Percentiles rank a stretch among this genome's conserved stretches.
These are phyloP conservation scores for Betta splendens DNA, from an alignment of 2,797 vertebrate genomes.

Conservation along the genomic window DNA sequence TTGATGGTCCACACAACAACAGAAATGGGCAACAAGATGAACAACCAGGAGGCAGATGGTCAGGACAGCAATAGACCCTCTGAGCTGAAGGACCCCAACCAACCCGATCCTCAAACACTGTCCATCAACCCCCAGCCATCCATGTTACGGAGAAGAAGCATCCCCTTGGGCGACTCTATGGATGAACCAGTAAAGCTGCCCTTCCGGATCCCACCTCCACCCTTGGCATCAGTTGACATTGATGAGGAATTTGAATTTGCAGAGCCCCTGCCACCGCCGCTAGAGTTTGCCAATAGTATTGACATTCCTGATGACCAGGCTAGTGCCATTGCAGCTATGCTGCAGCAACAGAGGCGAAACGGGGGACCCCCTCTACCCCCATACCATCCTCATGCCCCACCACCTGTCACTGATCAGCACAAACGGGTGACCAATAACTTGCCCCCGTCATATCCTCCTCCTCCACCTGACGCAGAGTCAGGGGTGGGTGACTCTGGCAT, in stretches of 20 bases:
- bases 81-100: conserved; percentile 80
- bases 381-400: conserved; percentile 77
- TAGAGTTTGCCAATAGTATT: conserved; percentile 98
- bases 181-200: conserved; percentile 91
- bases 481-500: conserved; percentile 93
- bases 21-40: conserved; percentile 67
- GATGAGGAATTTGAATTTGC: conserved; percentile 97
- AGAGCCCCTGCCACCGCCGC: conserved; percentile 94
- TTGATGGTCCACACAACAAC: conserved; percentile 94
- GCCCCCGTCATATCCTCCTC: conserved; percentile 86
- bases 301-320: conserved; percentile 93
- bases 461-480: conserved; percentile 85
- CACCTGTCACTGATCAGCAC: conserved; percentile 68
- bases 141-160: conserved; percentile 79
- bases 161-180: conserved; percentile 86
- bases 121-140: conserved; percentile 67
- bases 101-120: conserved; percentile 72
- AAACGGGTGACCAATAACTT: conserved; percentile 85
- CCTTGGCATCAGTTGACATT: conserved; percentile 91
- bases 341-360: conserved; percentile 83
- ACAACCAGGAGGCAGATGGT: conserved; percentile 73
- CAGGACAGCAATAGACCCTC: conserved; percentile 71
- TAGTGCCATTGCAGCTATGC: conserved; percentile 82
- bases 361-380: conserved; percentile 75
- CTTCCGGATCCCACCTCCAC: conserved; percentile 93